phyloP scores from a whole-genome alignment of 2,888 invertebrate genomes.

The Frankliniella fusca region DNA sequence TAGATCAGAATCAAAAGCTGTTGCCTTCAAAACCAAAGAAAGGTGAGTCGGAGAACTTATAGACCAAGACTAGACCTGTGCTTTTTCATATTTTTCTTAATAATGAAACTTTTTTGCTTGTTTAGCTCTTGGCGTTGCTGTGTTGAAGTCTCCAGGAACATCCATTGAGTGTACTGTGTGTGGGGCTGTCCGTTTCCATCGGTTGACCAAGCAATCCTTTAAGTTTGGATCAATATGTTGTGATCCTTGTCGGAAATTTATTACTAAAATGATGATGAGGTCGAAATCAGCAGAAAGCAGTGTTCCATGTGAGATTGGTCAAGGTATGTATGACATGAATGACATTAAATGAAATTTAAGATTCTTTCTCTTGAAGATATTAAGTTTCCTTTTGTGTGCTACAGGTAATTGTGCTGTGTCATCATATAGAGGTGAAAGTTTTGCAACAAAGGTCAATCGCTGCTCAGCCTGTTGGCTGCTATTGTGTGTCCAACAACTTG shows the following conservation, averaged over 20 bases:
- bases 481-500: conserved; percentile 71
- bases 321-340: conserved; percentile 33
- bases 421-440: conserved; percentile 64
- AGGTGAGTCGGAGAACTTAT: conserved; percentile 44
- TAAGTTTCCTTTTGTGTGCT: conserved; percentile 37
- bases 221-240: conserved; percentile 83
- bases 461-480: conserved; percentile 86
- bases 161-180: conserved; percentile 64
- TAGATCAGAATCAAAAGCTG: conserved; percentile 58
- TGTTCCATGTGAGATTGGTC: conserved; percentile 43
- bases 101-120: neutral
- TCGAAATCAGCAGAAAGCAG: conserved; percentile 10
- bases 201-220: conserved; percentile 71
- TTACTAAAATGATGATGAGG: conserved; percentile 62
- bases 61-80: conserved; percentile 38
- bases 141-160: conserved; percentile 30
- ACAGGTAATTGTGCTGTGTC: conserved; percentile 67
- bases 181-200: conserved; percentile 69
- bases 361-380: conserved; percentile 28
- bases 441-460: conserved; percentile 66
- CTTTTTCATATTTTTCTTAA: conserved; percentile 32
- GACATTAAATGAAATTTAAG: too few species aligned
- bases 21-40: conserved; percentile 50
- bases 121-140: neutral
- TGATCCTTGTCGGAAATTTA: conserved; percentile 81